Conservation (phyloP, 2,888 invertebrate species). For the Antheraea yamamai region DNA sequence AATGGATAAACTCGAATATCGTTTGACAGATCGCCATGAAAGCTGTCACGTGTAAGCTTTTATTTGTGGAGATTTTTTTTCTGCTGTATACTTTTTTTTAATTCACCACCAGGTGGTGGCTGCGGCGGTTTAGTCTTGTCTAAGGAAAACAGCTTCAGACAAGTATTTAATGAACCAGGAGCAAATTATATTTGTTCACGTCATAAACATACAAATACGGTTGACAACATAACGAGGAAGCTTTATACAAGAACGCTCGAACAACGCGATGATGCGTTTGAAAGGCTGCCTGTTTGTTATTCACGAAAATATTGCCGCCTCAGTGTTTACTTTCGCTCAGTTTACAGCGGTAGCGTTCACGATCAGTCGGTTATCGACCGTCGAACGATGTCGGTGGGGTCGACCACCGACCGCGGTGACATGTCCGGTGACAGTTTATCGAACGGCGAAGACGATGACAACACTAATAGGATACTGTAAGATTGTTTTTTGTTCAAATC, state of each 20-base stretch:
- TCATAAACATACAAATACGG: not conserved
- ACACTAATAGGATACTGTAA: constrained; percentile 50
- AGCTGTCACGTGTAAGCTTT: no score
- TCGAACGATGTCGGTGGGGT: constrained; percentile 49
- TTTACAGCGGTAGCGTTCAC: constrained; percentile 27
- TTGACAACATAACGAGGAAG: not conserved
- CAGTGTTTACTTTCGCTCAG: constrained; percentile 37
- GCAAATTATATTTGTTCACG: not conserved
- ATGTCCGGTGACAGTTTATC: constrained; percentile 71
- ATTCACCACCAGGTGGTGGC: no score
- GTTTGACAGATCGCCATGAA: no score
- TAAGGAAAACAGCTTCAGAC: not conserved
- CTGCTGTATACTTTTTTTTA: no score
- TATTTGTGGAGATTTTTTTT: no score
- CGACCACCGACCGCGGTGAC: constrained; percentile 40
- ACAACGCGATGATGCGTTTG: constrained; percentile 22
- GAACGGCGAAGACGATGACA: constrained; percentile 43
- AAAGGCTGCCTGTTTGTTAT: constrained; percentile 29
- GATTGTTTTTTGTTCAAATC: constrained; percentile 30
- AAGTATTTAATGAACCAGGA: not conserved
- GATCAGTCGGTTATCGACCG: constrained; percentile 53
- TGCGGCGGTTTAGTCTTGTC: no score
- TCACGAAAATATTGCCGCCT: constrained; percentile 23
- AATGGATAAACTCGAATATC: no score
- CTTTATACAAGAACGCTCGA: not conserved